Evolutionary conservation across 2,113 vertebrate genomes (phyloP), one percentile per base, ranked within the genome.

Genomic region (Macquaria australasica): DNA sequence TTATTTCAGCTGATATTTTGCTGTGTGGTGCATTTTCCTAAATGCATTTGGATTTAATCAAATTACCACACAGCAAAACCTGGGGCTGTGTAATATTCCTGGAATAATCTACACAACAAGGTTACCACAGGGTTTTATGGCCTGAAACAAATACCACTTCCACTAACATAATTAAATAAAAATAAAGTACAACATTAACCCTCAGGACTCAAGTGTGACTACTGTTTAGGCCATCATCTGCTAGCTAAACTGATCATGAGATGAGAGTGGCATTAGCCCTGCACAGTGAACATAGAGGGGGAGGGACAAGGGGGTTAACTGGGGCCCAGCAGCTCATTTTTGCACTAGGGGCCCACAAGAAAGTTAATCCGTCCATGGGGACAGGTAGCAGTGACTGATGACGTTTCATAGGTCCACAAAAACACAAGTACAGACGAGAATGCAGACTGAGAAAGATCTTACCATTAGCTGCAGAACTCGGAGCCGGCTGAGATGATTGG

Each of bases 401-500:
- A 48, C 1, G 14, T 48, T 14, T 48, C 45, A 37, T 9, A 28
- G 11, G 1, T 37, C 8, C 8, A 43, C 37, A 41, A 58, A 58
- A 2, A n/a, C 21, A 56, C 66, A 60, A 10, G 16, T 48, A 15
- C 11, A 15, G 39, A 25, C 9, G 15, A 16, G 10, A 28, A 43
- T 0, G 6, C 51, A 51, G 23, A 5, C 1, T 48, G 25, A 48
- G 53, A 7, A 23, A 45, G 11, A 25, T 0, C 71, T 88, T 81
- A 97, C 96, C 93, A n/a, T 72, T 92, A 6, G 88, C 87, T 76
- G 91, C 85, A 59, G 89, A 85, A 74, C 92, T 94, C 76, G 93
- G 87, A 62, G 84, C 80, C 53, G 77, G 90, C 82, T 94, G 91
- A 68, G 91, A 84, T 75, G 94, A 91, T 70, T 93, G 94, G 87